These are phyloP conservation scores for Astur gentilis DNA, from an alignment of 2,113 vertebrate genomes.

Conservation along the genomic window DNA sequence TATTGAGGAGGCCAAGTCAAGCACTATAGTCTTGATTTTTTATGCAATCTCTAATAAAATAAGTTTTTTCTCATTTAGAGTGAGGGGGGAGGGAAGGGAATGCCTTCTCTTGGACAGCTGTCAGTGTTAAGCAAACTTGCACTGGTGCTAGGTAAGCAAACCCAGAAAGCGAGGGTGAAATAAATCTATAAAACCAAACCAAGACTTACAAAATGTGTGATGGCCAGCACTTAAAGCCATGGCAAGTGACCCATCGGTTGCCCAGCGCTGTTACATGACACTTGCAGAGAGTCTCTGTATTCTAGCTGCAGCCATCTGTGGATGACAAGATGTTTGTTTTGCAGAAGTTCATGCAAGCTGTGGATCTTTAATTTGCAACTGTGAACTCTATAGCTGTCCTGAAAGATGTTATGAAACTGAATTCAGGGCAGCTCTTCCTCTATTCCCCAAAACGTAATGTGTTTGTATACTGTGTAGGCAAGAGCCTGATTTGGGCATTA, in stretches of 20 bases:
- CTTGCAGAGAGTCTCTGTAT: not conserved
- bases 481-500: not conserved
- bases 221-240: not conserved
- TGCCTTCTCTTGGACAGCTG: not conserved
- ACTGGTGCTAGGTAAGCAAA: not conserved
- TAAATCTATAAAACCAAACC: not conserved
- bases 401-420: not conserved
- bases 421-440: not conserved
- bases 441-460: not conserved
- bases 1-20: not conserved
- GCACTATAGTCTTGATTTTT: not conserved
- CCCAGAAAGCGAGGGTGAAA: not conserved
- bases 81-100: not conserved
- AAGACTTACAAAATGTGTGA: not conserved
- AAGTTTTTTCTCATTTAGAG: not conserved
- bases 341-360: not conserved
- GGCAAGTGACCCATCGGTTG: not conserved
- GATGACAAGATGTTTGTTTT: not conserved
- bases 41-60: not conserved
- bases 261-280: not conserved
- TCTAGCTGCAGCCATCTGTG: not conserved
- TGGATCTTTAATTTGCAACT: not conserved
- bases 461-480: not conserved
- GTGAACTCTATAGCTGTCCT: not conserved
- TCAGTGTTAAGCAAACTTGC: not conserved